Base-by-base conservation (phyloP, 2,888 invertebrate genomes). In the Brachycybe producta region DNA sequence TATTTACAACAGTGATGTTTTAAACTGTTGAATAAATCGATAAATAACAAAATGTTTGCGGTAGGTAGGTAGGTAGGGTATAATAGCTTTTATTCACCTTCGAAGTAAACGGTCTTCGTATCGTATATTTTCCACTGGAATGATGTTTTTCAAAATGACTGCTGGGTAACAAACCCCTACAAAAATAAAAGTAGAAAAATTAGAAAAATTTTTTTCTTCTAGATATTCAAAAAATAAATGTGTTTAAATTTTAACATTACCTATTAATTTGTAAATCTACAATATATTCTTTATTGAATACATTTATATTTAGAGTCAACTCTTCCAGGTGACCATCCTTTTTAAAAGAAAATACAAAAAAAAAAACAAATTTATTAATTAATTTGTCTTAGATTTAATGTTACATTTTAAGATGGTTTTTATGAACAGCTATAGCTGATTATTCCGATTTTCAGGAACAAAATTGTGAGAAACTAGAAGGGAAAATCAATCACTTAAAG, bases 261-360 rank as follows among this genome's bases (percentile, higher is more conserved):
- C 62, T 74, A 68, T 84, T 84, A 62, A 83, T 71, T 60, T 76
- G 73, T 52, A 85, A 73, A 65, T 84, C 82, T 58, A 84, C 69
- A 50, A 78, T 66, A 59, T 78, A 74, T 56, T 78, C 73, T 62
- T 76, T 73, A 41, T 78, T 80, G 59, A 80, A 76, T 55, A 82
- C 69, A 57, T 76, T 73, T 27, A 43, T 27, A 13, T 17, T 30
- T 26, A 43, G 1, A 15, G 28, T 43, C 15, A 43, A 27, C 17
- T 43, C 30, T 7, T 28, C 30, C 28, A 43, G 15, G 43, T 43
- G 43, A 11, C 43, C 43, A 43, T 2, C 28, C 43, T 43, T 24
- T 17, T 28, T 28, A 28, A 42, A 28, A 28, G n/a, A n/a, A 35
- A 35, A 4, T 30, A 11, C 8, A 30, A 23, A 4, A 39, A 15